Base-by-base conservation (phyloP, 2,797 vertebrate genomes). In the Vespertilio murinus region DNA sequence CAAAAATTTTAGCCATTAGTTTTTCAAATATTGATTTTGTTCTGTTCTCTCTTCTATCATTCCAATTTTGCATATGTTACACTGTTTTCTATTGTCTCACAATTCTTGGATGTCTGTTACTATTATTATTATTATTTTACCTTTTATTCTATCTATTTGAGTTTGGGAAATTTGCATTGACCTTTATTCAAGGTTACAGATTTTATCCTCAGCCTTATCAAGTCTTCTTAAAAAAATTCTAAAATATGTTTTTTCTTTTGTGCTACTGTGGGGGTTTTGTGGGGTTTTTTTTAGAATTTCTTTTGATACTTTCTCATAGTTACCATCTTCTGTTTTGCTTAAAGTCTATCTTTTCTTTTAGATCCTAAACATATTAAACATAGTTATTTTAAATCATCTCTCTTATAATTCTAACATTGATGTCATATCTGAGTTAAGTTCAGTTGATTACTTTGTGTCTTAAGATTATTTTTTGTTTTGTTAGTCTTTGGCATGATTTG, bases 201-300 rank as follows among this genome's bases (percentile, higher is more conserved):
- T 70, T 86, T 33, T 5, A 47, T 70, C 16, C 35, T 74, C 56
- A 94, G 14, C 8, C 20, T 47, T 74, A 59, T 86, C 20, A 90
- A 80, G 25, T 80, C 20, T 86, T 67, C 40, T 73, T 25, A 80
- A 74, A 61, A 6, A 56, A 80, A 47, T 67, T 23, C 49, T 79
- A 22, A 71, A 90, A 79, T n/a, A n/a, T 28, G 38, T 56, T 73
- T 73, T 73, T 80, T 84, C 30, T 64, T 85, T 35, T 42, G 9
- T 42, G 25, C 67, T 82, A 40, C 33, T 69, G 8, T 83, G 23
- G 0, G 6, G 9, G 28, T 35, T 38, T 59, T 54, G 14, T 64
- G 70, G n/a, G n/a, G n/a, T 61, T 18, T 88, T 94, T 94, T 94
- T 38, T 86, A 47, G 18, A 73, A 65, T 56, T 91, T 67, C 33